phyloP scores from a whole-genome alignment of 2,113 vertebrate species.

The Gorsachius goisagi region DNA sequence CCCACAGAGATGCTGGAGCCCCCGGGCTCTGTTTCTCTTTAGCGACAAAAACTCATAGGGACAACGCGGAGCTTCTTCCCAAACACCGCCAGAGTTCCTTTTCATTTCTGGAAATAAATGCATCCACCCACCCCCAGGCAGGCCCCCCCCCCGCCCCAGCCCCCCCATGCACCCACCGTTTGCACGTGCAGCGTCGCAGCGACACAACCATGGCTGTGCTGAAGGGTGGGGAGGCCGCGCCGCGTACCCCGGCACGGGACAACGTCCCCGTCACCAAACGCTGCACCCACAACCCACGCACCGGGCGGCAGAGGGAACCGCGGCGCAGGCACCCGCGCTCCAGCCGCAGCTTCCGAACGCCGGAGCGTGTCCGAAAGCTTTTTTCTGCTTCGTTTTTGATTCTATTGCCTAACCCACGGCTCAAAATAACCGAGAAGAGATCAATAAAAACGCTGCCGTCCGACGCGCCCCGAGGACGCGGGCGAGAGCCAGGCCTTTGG shows the following conservation, averaged over 20 bases:
- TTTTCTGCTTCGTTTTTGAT: background rate
- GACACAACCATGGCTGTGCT: background rate
- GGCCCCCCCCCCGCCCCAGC: background rate
- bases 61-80: background rate
- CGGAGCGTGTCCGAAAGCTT: background rate
- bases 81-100: background rate
- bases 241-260: background rate
- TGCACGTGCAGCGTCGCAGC: background rate
- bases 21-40: background rate
- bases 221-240: background rate
- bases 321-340: background rate
- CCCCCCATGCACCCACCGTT: background rate
- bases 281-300: no score
- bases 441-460: accelerated
- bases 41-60: background rate
- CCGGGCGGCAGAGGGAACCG: background rate
- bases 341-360: no score
- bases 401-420: background rate
- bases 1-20: background rate
- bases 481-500: background rate
- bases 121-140: accelerated
- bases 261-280: background rate
- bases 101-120: background rate
- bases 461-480: accelerated
- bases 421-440: background rate